Conservation (phyloP, 2,888 invertebrate genomes). For the Auanema freiburgensis region DNA sequence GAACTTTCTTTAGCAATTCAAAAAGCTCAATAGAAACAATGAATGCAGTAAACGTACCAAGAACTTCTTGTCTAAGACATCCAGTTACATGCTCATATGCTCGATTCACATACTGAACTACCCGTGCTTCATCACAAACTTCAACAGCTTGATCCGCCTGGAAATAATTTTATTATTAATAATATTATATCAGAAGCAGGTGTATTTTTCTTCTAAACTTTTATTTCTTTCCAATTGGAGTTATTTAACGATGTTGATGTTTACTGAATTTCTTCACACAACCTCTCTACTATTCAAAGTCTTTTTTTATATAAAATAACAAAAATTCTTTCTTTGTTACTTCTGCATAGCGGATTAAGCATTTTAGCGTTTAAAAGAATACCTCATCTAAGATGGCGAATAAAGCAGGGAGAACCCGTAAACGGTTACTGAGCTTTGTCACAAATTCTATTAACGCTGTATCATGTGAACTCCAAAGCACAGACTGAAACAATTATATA, state of each 20-base stretch:
- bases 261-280: too few species aligned
- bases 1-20: background rate
- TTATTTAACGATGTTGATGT: too few species aligned
- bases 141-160: conserved; percentile 62
- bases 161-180: conserved; percentile 13
- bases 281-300: too few species aligned
- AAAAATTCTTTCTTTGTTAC: too few species aligned
- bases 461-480: conserved; percentile 51
- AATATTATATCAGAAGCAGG: background rate
- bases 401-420: conserved; percentile 61
- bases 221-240: too few species aligned
- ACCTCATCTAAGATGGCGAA: conserved; percentile 62
- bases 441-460: conserved; percentile 56
- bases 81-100: conserved; percentile 67
- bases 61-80: conserved; percentile 65
- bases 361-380: too few species aligned
- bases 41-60: conserved; percentile 24
- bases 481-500: conserved; percentile 26
- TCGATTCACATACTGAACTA: conserved; percentile 67
- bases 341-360: too few species aligned
- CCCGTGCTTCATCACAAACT: conserved; percentile 60
- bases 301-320: too few species aligned
- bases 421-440: conserved; percentile 49
- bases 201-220: too few species aligned
- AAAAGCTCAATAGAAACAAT: background rate